Evolutionary conservation across 1,140 invertebrate species (phyloP), one percentile per base, ranked within the genome.

Genomic region (Euura saliciscinereae): DNA sequence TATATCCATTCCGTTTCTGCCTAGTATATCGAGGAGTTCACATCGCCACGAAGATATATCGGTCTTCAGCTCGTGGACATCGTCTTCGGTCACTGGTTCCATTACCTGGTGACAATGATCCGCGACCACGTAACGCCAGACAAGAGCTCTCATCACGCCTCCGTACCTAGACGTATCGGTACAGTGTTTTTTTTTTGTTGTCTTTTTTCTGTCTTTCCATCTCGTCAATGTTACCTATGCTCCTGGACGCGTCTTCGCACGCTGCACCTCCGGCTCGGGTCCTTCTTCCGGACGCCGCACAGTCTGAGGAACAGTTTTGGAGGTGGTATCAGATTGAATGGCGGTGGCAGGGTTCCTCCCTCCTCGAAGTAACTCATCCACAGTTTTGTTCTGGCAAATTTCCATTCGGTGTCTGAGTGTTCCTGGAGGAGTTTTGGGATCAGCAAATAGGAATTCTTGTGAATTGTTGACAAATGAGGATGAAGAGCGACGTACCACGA

Each of bases 301-400:
- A 92, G 76, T 81, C 92, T 91, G 74, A 94, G 85, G 4, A 95
- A 76, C 66, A 92, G 79, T 81, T 94, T 94, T 2, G 92, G 90
- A 8, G 90, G 92, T 2, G 93, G 93, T 64, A 96, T 89, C 10
- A 97, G 91, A 82, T 97, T 97, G 83, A 97, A 97, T 3, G 96
- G 95, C 7, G 91, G 91, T 2, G 96, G 95, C 42, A 97, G 84
- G 0, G 96, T 97, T 3, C 92, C 91, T 43, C 92, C 93, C 79
- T 97, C 94, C 80, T 97, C 96, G 86, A 97, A 97, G 83, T 95
- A 97, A 76, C 94, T 95, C 89, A 97, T 93, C 95, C 95, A 97
- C 4, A 97, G 82, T 83, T 94, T 95, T 45, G 93, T 94, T 69
- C 96, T 87, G 0, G 96, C 96, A 84, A 97, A 97, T 86, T 97